Evolutionary conservation across 2,113 vertebrate genomes (phyloP), one percentile per base, ranked within the genome.

Genomic region (Crotalus helleri): DNA sequence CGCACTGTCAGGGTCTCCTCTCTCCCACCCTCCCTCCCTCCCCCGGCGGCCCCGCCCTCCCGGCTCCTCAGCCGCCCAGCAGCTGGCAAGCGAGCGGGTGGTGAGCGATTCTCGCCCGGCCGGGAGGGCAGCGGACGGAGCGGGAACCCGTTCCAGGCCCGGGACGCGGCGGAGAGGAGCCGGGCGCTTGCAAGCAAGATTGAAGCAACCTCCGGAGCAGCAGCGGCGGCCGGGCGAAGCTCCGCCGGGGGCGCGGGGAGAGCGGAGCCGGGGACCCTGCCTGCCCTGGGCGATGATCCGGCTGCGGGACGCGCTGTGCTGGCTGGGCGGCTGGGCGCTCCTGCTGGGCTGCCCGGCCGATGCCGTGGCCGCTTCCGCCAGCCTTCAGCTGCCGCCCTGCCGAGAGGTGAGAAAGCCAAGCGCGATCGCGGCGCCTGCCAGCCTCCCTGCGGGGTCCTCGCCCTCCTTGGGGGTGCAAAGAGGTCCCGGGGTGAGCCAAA

Each of bases 241-340:
- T 61, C 24, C 58, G 7, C 58, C 0, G 58, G 58, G 59, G 0
- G 59, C 19, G 39, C 39, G 39, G 8, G 24, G 58, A 6, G 58
- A 59, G 59, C 57, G 19, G 19, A 49, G 57, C 57, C 39, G 39
- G 39, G 39, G 39, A 3, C 21, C 21, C 21, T 23, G 59, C 59
- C 59, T 29, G 24, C 26, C 11, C 26, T 61, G 61, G 61, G 61
- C 61, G 61, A 69, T 69, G 61, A 1, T 69, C 29, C 29, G 29
- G 61, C 61, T 69, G 61, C 61, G 11, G 61, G 61, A 11, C 29
- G 61, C 58, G 11, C 53, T 94, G 49, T 91, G 95, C 93, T 97
- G 97, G 97, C 1, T 97, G 64, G 97, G 96, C 96, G 96, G 97
- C 93, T 97, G 97, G 98, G 96, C 96, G 55, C 97, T 98, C 46